Evolutionary conservation across 2,113 vertebrate genomes (phyloP).

Genomic region (Hystrix brachyura): DNA sequence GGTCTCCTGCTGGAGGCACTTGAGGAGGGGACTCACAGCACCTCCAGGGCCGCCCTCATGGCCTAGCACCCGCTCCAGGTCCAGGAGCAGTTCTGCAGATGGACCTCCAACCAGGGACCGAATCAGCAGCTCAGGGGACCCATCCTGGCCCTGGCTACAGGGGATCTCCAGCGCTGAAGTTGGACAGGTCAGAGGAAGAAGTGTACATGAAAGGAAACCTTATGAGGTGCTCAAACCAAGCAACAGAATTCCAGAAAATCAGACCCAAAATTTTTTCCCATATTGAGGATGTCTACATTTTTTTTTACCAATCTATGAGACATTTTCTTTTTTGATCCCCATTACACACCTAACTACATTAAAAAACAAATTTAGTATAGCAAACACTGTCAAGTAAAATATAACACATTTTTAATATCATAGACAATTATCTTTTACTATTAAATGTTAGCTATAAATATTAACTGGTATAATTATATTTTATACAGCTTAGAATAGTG

Average conservation of each 20-base stretch:
- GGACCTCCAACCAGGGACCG: slow-evolving; percentile 88
- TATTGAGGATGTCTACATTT: background rate
- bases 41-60: slow-evolving; percentile 83
- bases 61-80: slow-evolving; percentile 94
- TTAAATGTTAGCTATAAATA: background rate
- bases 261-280: background rate
- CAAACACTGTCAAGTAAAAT: slow-evolving; percentile 9
- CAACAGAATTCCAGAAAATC: slow-evolving; percentile 4
- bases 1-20: slow-evolving; percentile 79
- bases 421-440: background rate
- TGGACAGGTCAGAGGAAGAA: slow-evolving; percentile 16
- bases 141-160: slow-evolving; percentile 67
- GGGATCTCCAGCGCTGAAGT: slow-evolving; percentile 63
- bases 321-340: slow-evolving; percentile 30
- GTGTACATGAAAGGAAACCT: background rate
- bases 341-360: slow-evolving; percentile 3
- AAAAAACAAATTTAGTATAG: slow-evolving; percentile 1
- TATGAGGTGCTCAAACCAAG: background rate
- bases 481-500: background rate
- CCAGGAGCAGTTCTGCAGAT: slow-evolving; percentile 93
- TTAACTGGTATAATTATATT: background rate
- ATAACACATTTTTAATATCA: background rate
- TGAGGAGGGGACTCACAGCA: slow-evolving; percentile 89
- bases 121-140: slow-evolving; percentile 86
- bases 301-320: slow-evolving; percentile 26